Base-by-base conservation (phyloP, 2,888 invertebrate genomes). In the Cephonodes hylas region DNA sequence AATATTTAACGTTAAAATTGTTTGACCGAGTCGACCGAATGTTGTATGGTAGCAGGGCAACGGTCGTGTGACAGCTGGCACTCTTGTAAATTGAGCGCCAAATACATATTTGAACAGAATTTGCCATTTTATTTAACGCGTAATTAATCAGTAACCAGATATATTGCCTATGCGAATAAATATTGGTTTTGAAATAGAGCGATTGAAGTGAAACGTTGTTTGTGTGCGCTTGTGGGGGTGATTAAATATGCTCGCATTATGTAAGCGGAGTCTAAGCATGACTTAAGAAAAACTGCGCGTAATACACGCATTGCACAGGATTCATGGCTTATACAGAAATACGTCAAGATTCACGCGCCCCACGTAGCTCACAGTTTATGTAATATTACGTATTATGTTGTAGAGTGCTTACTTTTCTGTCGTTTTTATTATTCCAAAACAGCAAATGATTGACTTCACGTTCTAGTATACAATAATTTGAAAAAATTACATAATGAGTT, bases 281-380 rank as follows among this genome's bases (percentile, higher is more conserved):
- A 10, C 27, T 48, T 15, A 15, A 31, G 3, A 31, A 20, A 18
- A 53, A 1, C 8, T 8, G 18, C 18, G 7, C 10, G 27, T 27
- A 31, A 53, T 53, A 53, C 53, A 53, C 27, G 53, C 18, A 53
- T 53, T 53, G 15, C 31, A 53, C 31, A 53, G 53, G 53, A 8
- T 53, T 53, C 31, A 18, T 15, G 31, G 53, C 27, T 48, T 25
- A 48, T 31, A 53, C 31, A 4, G n/a, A n/a, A 38, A 46, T 46
- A n/a, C 5, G 13, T 6, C 23, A 20, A 22, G 18, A 45, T 45
- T 45, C 8, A 20, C 20, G 6, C 22, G 20, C 10, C 22, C 0
- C 8, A 5, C 22, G 20, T 45, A 8, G 8, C 18, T 20, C 18
- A 45, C 18, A 20, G 20, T 45, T 20, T 20, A n/a, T 3, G n/a